A percentile compares a stretch with the other conserved stretches of the same genome.
Evolutionary conservation across 1,140 invertebrate species (phyloP).

Genomic region (Scaptomyza pallida): DNA sequence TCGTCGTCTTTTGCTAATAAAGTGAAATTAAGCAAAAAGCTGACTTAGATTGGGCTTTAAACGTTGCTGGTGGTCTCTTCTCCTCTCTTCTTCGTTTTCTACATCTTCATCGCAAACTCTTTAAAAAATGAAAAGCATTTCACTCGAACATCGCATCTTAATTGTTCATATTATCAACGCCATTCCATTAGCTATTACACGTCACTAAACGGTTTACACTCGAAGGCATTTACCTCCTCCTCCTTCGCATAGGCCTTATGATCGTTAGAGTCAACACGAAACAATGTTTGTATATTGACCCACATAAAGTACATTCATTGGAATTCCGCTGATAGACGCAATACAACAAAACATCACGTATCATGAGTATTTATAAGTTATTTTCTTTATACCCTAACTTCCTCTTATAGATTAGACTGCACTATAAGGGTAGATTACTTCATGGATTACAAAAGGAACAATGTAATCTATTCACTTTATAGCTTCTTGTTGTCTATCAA

Average conservation of each 20-base stretch:
- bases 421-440: too few species aligned
- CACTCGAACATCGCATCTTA: conserved; percentile 24
- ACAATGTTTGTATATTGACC: conserved; percentile 47
- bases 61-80: conserved; percentile 38
- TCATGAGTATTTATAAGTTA: conserved; percentile 43
- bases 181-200: conserved; percentile 42
- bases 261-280: conserved; percentile 2
- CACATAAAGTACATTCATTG: conserved; percentile 35
- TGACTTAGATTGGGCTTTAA: conserved; percentile 50
- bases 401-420: too few species aligned
- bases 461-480: too few species aligned
- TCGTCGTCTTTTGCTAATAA: conserved; percentile 55
- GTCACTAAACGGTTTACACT: conserved; percentile 29
- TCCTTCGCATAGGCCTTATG: conserved; percentile 13
- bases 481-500: conserved; percentile 1
- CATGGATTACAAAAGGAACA: too few species aligned
- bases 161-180: conserved; percentile 37
- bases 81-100: neutral
- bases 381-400: conserved; percentile 1
- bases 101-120: conserved; percentile 45
- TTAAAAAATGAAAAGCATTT: conserved; percentile 31
- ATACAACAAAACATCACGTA: conserved; percentile 52
- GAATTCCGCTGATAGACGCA: conserved; percentile 12
- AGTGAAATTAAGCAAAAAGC: conserved; percentile 75
- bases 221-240: conserved; percentile 16